These are phyloP conservation scores for Sparidentex hasta DNA, from an alignment of 2,797 vertebrate species.

Conservation along the genomic window DNA sequence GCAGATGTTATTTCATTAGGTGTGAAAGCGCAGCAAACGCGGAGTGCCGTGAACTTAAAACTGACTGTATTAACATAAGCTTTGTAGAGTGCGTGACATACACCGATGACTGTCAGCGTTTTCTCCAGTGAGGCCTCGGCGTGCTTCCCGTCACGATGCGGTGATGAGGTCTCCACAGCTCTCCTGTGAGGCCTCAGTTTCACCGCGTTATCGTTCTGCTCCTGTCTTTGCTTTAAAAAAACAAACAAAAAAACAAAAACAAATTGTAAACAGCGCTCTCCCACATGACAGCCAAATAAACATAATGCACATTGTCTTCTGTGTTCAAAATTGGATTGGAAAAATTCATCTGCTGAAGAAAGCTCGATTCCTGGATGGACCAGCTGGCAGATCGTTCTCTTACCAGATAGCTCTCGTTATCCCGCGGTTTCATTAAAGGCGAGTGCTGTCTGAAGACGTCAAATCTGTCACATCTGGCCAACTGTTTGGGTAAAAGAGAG, in stretches of 20 bases:
- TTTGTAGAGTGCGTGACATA: slow-evolving; percentile 44
- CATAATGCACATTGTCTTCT: background rate
- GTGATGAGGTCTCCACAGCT: slow-evolving; percentile 88
- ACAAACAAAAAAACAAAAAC: slow-evolving; percentile 36
- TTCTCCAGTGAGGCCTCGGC: slow-evolving; percentile 86
- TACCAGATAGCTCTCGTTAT: slow-evolving; percentile 71
- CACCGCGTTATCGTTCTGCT: slow-evolving; percentile 74
- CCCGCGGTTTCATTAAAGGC: slow-evolving; percentile 75
- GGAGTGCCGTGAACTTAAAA: slow-evolving; percentile 21
- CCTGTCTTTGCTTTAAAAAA: slow-evolving; percentile 73
- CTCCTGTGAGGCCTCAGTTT: slow-evolving; percentile 79
- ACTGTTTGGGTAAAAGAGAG: slow-evolving; percentile 81
- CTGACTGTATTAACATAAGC: slow-evolving; percentile 5
- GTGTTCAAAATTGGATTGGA: background rate
- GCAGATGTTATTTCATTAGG: slow-evolving; percentile 44
- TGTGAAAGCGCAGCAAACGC: slow-evolving; percentile 11
- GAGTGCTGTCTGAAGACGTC: slow-evolving; percentile 85
- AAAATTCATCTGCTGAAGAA: background rate
- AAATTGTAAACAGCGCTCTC: background rate
- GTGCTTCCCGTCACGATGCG: slow-evolving; percentile 87
- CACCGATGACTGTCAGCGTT: slow-evolving; percentile 71
- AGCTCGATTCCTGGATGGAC: slow-evolving; percentile 27
- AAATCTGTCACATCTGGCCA: slow-evolving; percentile 90
- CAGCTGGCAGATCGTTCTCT: slow-evolving; percentile 31
- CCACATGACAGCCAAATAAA: background rate